phyloP scores from a whole-genome alignment of 2,888 invertebrate genomes.

The Koerneria pararmatus region DNA sequence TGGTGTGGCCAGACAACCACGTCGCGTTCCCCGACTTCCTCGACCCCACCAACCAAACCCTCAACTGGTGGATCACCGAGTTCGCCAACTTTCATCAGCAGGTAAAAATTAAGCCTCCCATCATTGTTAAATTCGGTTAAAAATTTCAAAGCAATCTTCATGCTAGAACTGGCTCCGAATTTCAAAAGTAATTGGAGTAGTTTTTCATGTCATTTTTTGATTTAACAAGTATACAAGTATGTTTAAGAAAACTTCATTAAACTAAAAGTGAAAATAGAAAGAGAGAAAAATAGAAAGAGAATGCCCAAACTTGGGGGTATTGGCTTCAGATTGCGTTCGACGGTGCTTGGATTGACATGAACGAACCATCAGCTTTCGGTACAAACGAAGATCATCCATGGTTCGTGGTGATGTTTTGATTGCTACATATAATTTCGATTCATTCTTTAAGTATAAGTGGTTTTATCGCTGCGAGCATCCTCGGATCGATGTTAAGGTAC shows the following conservation, averaged over 20 bases:
- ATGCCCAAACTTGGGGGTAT: too few relatives aligned
- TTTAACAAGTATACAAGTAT: too few relatives aligned
- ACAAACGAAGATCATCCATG: conserved; percentile 51
- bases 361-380: conserved; percentile 79
- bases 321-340: conserved; percentile 68
- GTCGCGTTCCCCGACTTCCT: conserved; percentile 57
- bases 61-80: conserved; percentile 53
- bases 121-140: too few relatives aligned
- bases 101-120: too few relatives aligned
- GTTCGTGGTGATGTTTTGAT: conserved; percentile 14
- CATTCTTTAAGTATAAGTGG: neutral
- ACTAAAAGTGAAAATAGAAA: neutral
- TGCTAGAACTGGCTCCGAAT: too few relatives aligned
- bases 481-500: conserved; percentile 25
- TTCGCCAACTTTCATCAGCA: conserved; percentile 40
- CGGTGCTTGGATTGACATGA: conserved; percentile 86
- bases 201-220: too few relatives aligned
- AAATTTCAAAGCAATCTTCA: too few relatives aligned
- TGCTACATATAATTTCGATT: neutral
- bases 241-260: too few relatives aligned
- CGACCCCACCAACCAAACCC: conserved; percentile 44
- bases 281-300: too few relatives aligned
- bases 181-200: too few relatives aligned
- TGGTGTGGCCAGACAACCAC: conserved; percentile 53
- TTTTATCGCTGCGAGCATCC: conserved; percentile 7